Base-by-base conservation (phyloP, 2,797 vertebrate genomes). In the Labroides dimidiatus region DNA sequence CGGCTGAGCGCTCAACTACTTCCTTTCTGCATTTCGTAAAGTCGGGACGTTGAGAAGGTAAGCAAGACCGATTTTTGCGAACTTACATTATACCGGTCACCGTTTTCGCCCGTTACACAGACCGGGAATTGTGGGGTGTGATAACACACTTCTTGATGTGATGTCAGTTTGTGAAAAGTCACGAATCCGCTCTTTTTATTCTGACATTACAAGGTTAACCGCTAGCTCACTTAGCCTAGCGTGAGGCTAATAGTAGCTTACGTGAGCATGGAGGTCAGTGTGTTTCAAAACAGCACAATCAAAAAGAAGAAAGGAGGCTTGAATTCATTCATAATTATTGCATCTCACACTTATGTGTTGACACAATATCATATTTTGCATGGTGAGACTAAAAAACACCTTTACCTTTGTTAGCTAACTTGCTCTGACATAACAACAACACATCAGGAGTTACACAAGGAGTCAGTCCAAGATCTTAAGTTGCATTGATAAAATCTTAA, bases 131-230 rank as follows among this genome's bases (percentile, higher is more conserved):
- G 1, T 2, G 5, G 0, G 0, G 5, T 1, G 3, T 6, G 2
- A 11, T 3, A 24, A 14, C 0, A 0, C 9, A 6, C 13, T 6
- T 0, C 5, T 16, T 0, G 0, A 1, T 1, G 0, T 2, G 1
- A 33, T 48, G n/a, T 2, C 0, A 0, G 0, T 17, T 12, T 36
- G 8, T 27, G 0, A 47, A 63, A 3, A 41, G 33, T 16, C 15
- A 10, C 14, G 33, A 58, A 61, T 56, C 17, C 1, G 37, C 36
- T 42, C 47, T 16, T 57, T 73, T 64, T 74, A 69, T 75, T 74
- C 20, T 76, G 80, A 85, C 83, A 62, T 53, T 56, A 56, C 87
- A 91, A 88, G 86, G 88, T 92, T 88, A 90, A 78, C 71, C 16
- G 71, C 45, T 59, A 57, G 86, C 82, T 74, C 72, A 41, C 27